Conservation (phyloP, 2,797 vertebrate genomes). For the Melopsittacus undulatus region DNA sequence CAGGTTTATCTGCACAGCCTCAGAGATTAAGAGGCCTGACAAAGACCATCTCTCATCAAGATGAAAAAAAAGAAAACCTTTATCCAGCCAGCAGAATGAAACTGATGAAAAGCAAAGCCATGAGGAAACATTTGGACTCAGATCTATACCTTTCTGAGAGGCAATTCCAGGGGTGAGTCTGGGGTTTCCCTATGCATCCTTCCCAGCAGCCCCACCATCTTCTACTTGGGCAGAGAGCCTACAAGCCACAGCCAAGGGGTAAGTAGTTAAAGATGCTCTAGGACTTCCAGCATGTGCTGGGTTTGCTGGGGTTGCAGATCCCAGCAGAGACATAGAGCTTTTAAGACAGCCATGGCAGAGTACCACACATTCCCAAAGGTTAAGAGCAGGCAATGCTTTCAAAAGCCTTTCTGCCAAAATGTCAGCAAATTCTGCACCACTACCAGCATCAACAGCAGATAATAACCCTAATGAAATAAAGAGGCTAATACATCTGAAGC, state of each 20-base stretch:
- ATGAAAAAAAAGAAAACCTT: neutral
- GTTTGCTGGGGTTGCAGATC: neutral
- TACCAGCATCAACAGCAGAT: neutral
- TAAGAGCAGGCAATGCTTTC: neutral
- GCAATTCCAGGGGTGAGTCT: neutral
- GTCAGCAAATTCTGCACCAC: neutral
- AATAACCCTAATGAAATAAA: slow-evolving; percentile 19
- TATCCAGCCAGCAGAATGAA: neutral
- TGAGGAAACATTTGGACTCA: neutral
- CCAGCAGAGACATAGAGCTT: neutral
- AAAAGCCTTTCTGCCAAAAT: neutral
- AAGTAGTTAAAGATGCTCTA: neutral
- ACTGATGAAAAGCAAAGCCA: neutral
- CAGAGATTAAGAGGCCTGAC: neutral
- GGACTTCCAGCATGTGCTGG: neutral
- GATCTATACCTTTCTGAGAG: neutral
- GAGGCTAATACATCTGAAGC: neutral
- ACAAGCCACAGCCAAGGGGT: neutral
- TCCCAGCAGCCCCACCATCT: neutral
- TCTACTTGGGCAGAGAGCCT: neutral
- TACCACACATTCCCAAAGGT: neutral
- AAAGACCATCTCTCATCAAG: neutral
- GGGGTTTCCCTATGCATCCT: neutral
- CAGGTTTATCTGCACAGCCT: neutral
- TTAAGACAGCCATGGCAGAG: neutral